Evolutionary conservation across 2,797 vertebrate genomes (phyloP).

Genomic region (Myoxocephalus aenaeus): DNA sequence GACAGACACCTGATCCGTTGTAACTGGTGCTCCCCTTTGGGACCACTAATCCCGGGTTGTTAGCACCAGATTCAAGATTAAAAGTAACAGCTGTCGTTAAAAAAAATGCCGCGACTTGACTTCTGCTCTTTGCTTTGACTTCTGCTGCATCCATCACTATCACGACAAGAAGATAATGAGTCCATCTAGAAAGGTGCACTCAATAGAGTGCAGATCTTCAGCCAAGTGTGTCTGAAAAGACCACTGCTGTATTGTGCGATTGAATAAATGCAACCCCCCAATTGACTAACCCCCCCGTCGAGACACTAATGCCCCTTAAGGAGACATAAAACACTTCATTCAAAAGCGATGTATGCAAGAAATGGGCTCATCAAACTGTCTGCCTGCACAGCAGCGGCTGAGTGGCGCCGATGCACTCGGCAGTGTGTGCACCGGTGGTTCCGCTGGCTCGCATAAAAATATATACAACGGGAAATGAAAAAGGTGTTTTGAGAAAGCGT

Average conservation of each 20-base stretch:
- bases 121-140: not conserved
- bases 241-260: not conserved
- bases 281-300: too few species aligned
- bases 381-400: too few species aligned
- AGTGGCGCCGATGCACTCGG: too few species aligned
- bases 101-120: constrained; percentile 21
- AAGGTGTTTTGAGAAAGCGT: not conserved
- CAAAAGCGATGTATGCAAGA: too few species aligned
- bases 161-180: constrained; percentile 1
- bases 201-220: too few species aligned
- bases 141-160: constrained; percentile 9
- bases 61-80: constrained; percentile 49
- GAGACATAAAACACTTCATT: not conserved
- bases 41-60: constrained; percentile 42
- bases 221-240: not conserved
- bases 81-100: constrained; percentile 49
- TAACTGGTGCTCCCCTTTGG: constrained; percentile 31
- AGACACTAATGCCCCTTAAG: not conserved
- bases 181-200: too few species aligned
- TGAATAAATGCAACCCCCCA: not conserved
- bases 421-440: too few species aligned
- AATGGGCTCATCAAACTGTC: too few species aligned
- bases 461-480: too few species aligned
- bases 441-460: too few species aligned
- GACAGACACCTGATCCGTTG: constrained; percentile 67